Percentiles rank a stretch among this genome's conserved stretches.
These are phyloP conservation scores for Campoplex capitator DNA, from an alignment of 2,888 invertebrate genomes.

Conservation along the genomic window DNA sequence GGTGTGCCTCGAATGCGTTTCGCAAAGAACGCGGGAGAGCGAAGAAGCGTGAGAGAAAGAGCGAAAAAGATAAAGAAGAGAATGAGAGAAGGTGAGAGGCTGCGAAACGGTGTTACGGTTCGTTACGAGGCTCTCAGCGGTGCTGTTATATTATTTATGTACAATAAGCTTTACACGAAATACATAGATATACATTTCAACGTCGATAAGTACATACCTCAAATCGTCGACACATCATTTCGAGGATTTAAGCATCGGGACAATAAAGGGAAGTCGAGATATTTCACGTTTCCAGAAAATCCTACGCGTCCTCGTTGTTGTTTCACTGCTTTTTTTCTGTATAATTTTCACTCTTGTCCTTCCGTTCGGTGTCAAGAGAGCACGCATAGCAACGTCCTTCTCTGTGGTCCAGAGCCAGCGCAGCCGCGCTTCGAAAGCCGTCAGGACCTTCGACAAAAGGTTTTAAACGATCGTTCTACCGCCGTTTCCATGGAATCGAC, in stretches of 20 bases:
- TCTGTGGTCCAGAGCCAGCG: constrained; percentile 27
- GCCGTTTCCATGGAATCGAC: constrained; percentile 62
- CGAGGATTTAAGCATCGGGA: constrained; percentile 35
- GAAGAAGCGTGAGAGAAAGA: constrained; percentile 23
- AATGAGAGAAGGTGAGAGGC: constrained; percentile 42
- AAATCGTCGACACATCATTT: constrained; percentile 43
- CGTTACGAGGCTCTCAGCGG: constrained; percentile 65
- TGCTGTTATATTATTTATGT: constrained; percentile 29
- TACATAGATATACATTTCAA: constrained; percentile 2
- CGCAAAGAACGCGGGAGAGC: constrained; percentile 54
- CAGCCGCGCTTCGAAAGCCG: constrained; percentile 15
- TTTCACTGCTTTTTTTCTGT: constrained; percentile 27
- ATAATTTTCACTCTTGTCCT: constrained; percentile 32
- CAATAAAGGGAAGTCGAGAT: constrained; percentile 13
- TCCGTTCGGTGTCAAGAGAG: constrained; percentile 27
- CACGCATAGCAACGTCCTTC: constrained; percentile 45
- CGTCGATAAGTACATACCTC: constrained; percentile 32
- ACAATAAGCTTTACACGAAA: not conserved
- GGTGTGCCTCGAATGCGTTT: constrained; percentile 62
- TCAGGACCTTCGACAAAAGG: constrained; percentile 48
- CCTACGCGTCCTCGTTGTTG: constrained; percentile 53
- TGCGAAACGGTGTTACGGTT: constrained; percentile 72
- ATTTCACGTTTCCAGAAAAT: constrained; percentile 63
- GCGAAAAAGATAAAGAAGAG: constrained; percentile 11
- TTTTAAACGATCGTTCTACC: constrained; percentile 51